Base-by-base conservation (phyloP, 2,888 invertebrate species). In the Orthonychiurus folsomi region DNA sequence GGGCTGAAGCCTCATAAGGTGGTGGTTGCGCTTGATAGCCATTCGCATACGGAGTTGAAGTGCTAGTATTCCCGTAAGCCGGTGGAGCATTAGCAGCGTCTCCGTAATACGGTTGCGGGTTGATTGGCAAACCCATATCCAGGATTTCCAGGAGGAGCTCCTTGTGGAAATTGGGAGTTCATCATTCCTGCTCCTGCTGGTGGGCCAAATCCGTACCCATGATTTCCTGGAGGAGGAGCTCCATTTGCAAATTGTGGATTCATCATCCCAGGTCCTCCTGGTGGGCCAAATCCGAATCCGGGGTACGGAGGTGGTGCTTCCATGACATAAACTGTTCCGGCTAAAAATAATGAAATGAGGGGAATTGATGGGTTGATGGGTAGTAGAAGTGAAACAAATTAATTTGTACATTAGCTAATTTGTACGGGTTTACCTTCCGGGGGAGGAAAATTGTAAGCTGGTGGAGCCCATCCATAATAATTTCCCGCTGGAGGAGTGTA, bases 391-490 rank as follows among this genome's bases (percentile, higher is more conserved):
- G n/a, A n/a, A n/a, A n/a, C n/a, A n/a, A n/a, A n/a, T n/a, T n/a
- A n/a, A 18, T 47, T n/a, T n/a, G n/a, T n/a, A n/a, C n/a, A n/a
- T 57, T 52, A 52, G 15, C 2, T 21, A 18, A 28, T n/a, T 60
- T 27, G 18, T 54, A 25, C 28, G 25, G 25, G 24, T 73, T 75
- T 78, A 80, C 75, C 69, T 78, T 80, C 60, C 78, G 80, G 62
- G 76, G 76, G 74, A 5, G 84, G 83, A 75, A 85, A 85, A 69
- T 84, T 84, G 73, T 84, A 80, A 61, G 87, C 86, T 0, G 91
- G 91, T 57, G 94, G 94, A 73, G 88, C 84, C 88, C 95, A 95
- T 67, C 94, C 94, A 75, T 94, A 94, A 77, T 91, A 92, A 21
- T 77, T 77, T 52, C 74, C 72, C 2, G 79, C 77, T 28, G 76